Percentiles rank a stretch among this genome's conserved stretches.
Conservation (phyloP, 2,797 vertebrate genomes). For the Amniataba percoides region DNA sequence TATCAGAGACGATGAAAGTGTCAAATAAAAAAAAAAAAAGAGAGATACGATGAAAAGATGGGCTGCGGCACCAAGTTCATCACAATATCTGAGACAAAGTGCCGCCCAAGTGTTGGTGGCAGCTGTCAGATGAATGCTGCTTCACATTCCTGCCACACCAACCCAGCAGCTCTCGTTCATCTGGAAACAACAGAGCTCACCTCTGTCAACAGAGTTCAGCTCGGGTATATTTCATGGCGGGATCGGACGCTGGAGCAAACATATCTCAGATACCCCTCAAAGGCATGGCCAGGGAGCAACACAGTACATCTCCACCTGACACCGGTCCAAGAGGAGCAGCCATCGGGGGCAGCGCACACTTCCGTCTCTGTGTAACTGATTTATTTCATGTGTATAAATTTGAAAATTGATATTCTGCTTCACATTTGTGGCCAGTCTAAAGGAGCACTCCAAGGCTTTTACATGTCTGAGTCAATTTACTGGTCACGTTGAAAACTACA, state of each 20-base stretch:
- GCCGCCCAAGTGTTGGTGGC: constrained; percentile 44
- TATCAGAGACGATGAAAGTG: constrained; percentile 59
- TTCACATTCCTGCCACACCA: constrained; percentile 18
- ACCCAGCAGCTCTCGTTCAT: constrained; percentile 36
- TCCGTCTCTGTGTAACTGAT: neutral
- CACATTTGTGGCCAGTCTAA: neutral
- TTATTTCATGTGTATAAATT: constrained; percentile 13
- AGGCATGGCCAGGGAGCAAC: constrained; percentile 19
- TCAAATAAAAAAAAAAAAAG: constrained; percentile 51
- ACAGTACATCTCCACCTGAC: constrained; percentile 37
- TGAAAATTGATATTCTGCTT: neutral
- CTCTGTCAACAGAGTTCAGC: constrained; percentile 52
- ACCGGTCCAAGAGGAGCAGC: constrained; percentile 3
- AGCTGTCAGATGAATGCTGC: constrained; percentile 47
- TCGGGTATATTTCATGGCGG: constrained; percentile 34
- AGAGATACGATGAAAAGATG: constrained; percentile 60
- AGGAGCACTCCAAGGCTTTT: neutral
- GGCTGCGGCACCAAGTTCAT: constrained; percentile 44
- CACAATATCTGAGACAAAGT: constrained; percentile 53
- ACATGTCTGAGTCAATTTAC: neutral
- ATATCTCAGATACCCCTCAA: constrained; percentile 32
- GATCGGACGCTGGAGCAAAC: constrained; percentile 39
- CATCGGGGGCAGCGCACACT: neutral
- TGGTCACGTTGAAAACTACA: neutral
- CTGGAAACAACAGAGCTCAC: constrained; percentile 32